Percentiles rank a stretch among this genome's conserved stretches.
Evolutionary conservation across 2,888 invertebrate species (phyloP).

Genomic region (Itoplectis maculator): DNA sequence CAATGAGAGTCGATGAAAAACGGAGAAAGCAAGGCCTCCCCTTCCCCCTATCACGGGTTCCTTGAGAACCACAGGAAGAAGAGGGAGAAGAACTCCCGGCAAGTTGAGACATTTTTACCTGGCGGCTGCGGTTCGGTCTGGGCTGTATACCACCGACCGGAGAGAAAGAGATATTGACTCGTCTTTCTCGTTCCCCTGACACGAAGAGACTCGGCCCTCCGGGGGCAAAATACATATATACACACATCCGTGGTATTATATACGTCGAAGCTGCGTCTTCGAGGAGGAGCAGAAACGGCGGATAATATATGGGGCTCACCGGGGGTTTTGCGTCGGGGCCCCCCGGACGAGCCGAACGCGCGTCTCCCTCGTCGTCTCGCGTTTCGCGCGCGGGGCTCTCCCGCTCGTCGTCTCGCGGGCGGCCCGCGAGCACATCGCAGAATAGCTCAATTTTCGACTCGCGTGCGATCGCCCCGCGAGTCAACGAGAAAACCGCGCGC

Average conservation of each 20-base stretch:
- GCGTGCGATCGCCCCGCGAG: constrained; percentile 60
- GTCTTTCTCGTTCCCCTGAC: constrained; percentile 71
- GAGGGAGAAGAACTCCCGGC: constrained; percentile 68
- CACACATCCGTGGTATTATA: neutral
- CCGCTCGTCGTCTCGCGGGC: constrained; percentile 40
- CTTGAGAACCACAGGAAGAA: constrained; percentile 52
- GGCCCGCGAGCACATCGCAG: constrained; percentile 63
- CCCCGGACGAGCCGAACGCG: neutral
- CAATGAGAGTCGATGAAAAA: constrained; percentile 56
- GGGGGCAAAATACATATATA: constrained; percentile 38
- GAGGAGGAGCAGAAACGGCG: constrained; percentile 69
- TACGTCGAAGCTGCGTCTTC: constrained; percentile 42
- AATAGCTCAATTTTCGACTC: constrained; percentile 70
- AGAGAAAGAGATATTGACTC: constrained; percentile 78
- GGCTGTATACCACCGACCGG: constrained; percentile 52
- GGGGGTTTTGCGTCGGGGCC: constrained; percentile 56
- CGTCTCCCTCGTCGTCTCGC: constrained; percentile 47
- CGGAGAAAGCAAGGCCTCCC: constrained; percentile 48
- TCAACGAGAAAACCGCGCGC: constrained; percentile 54
- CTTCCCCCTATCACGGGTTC: no score
- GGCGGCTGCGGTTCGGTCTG: constrained; percentile 69
- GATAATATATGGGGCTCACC: constrained; percentile 78
- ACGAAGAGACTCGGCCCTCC: constrained; percentile 52
- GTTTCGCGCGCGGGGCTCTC: constrained; percentile 13
- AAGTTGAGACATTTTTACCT: constrained; percentile 83